These are phyloP conservation scores for Pteromalus puparum DNA, from an alignment of 1,140 invertebrate genomes.

Conservation along the genomic window DNA sequence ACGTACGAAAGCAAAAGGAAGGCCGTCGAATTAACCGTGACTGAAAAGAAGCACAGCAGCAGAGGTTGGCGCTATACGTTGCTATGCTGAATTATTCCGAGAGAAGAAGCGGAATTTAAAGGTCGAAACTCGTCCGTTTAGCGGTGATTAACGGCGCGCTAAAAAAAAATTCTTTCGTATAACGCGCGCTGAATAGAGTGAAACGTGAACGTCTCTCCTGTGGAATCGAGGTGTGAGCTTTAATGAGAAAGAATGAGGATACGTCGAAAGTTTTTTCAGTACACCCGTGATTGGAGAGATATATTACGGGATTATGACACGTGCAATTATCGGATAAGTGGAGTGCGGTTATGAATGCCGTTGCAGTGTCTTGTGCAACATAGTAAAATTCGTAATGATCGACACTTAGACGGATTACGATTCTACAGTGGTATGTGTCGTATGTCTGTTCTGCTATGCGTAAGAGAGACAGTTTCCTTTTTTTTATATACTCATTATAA, in stretches of 20 bases:
- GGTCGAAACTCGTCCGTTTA: neutral
- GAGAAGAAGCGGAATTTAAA: neutral
- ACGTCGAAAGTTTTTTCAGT: neutral
- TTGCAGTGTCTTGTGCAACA: neutral
- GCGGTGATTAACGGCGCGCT: neutral
- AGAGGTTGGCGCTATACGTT: neutral
- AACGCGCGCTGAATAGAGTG: neutral
- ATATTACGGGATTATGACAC: neutral
- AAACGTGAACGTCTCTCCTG: neutral
- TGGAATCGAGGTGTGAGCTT: neutral
- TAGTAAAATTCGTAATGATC: neutral
- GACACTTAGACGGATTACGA: neutral
- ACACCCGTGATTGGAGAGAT: too few relatives aligned
- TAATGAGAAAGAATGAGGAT: neutral
- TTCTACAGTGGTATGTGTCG: too few relatives aligned
- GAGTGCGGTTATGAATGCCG: neutral
- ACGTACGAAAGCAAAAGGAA: constrained; percentile 3
- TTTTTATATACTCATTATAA: too few relatives aligned
- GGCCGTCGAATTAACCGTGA: neutral
- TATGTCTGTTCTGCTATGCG: too few relatives aligned
- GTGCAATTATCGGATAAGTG: neutral
- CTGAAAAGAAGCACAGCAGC: neutral
- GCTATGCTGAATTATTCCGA: neutral
- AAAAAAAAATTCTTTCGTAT: neutral
- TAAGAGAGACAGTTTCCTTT: too few relatives aligned